Evolutionary conservation across 2,797 vertebrate species (phyloP).

Genomic region (Microctenopoma steveboyesi): DNA sequence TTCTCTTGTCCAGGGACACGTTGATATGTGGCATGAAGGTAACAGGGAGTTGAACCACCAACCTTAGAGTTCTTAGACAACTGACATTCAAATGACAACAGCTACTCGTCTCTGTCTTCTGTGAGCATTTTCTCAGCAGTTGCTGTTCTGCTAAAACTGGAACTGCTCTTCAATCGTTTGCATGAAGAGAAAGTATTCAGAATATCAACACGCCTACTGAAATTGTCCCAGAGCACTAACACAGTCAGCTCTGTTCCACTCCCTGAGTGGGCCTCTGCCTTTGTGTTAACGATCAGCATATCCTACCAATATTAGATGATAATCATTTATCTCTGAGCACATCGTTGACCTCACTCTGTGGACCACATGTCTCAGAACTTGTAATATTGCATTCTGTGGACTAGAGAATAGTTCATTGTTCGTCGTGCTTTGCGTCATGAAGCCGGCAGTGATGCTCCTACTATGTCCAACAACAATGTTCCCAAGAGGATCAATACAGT

Average conservation of each 20-base stretch:
- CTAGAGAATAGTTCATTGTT: too few relatives aligned
- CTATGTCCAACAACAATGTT: too few relatives aligned
- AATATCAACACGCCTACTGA: constrained; percentile 30
- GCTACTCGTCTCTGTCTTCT: neutral
- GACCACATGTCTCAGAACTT: constrained; percentile 22
- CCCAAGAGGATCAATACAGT: too few relatives aligned
- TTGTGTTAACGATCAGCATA: constrained; percentile 74
- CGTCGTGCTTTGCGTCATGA: too few relatives aligned
- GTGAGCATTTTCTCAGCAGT: neutral
- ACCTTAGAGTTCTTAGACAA: too few relatives aligned
- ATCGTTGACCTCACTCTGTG: constrained; percentile 70
- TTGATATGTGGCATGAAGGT: too few relatives aligned
- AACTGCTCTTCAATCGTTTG: neutral
- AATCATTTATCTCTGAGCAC: constrained; percentile 79
- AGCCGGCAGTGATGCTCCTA: too few relatives aligned
- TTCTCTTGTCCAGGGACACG: too few relatives aligned
- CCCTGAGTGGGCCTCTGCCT: constrained; percentile 41
- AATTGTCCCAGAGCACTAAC: constrained; percentile 29
- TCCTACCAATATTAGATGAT: constrained; percentile 84
- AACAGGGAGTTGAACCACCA: too few relatives aligned
- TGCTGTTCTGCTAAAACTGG: neutral
- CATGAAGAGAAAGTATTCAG: neutral
- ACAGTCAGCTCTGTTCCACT: constrained; percentile 30
- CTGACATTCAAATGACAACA: neutral
- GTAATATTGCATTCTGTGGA: neutral